These are phyloP conservation scores for Discoglossus pictus DNA, from an alignment of 2,797 vertebrate genomes.

Conservation along the genomic window DNA sequence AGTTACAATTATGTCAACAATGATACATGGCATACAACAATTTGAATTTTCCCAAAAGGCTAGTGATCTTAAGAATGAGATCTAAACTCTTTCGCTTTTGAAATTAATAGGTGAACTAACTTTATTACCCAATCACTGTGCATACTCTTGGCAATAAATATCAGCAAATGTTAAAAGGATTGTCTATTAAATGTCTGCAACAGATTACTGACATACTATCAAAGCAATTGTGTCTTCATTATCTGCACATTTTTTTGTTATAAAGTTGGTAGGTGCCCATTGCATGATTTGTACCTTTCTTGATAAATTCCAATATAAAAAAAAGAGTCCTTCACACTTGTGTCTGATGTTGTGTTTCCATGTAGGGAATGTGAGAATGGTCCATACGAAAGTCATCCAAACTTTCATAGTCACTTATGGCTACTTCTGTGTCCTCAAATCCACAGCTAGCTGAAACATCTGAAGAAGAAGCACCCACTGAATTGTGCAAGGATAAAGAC, in stretches of 20 bases:
- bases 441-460: constrained; percentile 78
- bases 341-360: constrained; percentile 89
- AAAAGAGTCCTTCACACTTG: constrained; percentile 78
- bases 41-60: no score
- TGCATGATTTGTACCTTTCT: constrained; percentile 3
- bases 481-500: constrained; percentile 77
- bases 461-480: constrained; percentile 82
- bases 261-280: constrained; percentile 1
- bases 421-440: constrained; percentile 81
- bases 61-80: no score
- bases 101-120: constrained; percentile 32
- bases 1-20: no score
- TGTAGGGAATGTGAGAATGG: constrained; percentile 72
- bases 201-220: constrained; percentile 48
- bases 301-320: constrained; percentile 7
- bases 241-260: constrained; percentile 3
- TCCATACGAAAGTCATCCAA: constrained; percentile 77
- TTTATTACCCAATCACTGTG: constrained; percentile 40
- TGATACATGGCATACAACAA: no score
- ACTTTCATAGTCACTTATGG: constrained; percentile 84
- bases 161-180: constrained; percentile 54
- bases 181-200: constrained; percentile 50
- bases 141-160: constrained; percentile 53
- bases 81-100: no score
- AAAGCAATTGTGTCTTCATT: constrained; percentile 55